phyloP scores from a whole-genome alignment of 2,113 vertebrate genomes.

The Hydrochoerus hydrochaeris region DNA sequence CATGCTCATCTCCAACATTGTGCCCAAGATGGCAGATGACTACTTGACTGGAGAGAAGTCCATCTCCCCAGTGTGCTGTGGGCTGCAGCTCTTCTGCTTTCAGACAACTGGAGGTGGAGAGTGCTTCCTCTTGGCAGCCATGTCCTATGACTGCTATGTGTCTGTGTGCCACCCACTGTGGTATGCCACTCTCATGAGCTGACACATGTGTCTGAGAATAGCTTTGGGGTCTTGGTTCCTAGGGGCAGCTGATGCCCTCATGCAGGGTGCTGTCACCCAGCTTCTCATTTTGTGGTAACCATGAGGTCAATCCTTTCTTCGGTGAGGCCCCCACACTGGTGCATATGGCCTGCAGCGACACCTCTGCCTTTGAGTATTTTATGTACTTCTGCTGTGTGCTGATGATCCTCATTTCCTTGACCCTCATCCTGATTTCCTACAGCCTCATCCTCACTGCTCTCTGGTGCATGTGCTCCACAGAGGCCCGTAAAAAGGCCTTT shows the following conservation, averaged over 20 bases:
- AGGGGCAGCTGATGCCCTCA: background rate
- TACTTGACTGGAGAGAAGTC: too few species aligned
- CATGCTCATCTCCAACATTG: too few species aligned
- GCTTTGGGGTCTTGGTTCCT: background rate
- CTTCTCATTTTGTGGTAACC: background rate
- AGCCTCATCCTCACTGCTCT: background rate
- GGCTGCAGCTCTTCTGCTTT: too few species aligned
- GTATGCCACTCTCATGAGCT: slow-evolving; percentile 18
- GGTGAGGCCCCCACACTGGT: background rate
- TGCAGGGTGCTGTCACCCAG: background rate
- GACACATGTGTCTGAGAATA: background rate
- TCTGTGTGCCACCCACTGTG: background rate
- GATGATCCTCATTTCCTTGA: background rate
- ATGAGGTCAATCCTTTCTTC: background rate
- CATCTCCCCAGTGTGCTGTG: too few species aligned
- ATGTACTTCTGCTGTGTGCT: background rate
- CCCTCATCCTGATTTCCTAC: background rate
- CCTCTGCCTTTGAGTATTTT: background rate
- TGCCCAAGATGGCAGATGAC: too few species aligned
- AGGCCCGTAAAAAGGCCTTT: background rate
- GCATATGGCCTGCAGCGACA: background rate
- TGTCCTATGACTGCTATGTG: background rate
- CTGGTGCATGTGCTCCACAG: background rate
- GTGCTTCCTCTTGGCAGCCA: background rate
- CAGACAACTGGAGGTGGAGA: too few species aligned